Conservation (phyloP, 1,140 invertebrate species). For the Phymorhynchus buccinoides region DNA sequence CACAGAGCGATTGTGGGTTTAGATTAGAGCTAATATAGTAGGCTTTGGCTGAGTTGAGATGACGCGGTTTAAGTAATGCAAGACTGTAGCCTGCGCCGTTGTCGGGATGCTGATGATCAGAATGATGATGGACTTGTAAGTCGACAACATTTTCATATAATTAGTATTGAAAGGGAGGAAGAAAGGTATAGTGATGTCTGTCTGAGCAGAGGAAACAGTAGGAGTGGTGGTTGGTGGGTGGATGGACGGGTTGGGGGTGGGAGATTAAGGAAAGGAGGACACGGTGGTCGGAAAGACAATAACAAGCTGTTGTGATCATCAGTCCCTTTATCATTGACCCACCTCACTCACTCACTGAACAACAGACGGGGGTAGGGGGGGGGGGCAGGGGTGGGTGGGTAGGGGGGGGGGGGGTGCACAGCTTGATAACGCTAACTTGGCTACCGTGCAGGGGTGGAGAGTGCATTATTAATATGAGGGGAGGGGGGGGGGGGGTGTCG, state of each 20-base stretch:
- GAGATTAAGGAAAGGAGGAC: background rate
- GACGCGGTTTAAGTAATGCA: background rate
- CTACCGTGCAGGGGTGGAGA: background rate
- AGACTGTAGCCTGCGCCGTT: background rate
- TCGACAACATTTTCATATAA: too few species aligned
- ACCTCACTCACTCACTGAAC: background rate
- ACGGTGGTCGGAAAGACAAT: background rate
- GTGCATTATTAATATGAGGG: background rate
- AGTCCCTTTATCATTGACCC: background rate
- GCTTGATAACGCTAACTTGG: background rate
- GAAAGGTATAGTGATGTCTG: background rate
- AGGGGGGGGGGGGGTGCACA: background rate
- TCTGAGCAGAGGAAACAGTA: background rate
- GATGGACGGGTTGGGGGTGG: background rate
- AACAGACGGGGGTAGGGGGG: too few species aligned
- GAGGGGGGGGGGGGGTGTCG: background rate
- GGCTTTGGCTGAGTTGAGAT: too few species aligned
- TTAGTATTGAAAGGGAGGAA: too few species aligned
- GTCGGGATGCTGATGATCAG: background rate
- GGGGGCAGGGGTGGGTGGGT: background rate
- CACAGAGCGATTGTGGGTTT: too few species aligned
- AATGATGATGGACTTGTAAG: background rate
- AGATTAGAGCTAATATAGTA: too few species aligned
- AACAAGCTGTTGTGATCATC: slow-evolving; percentile 21
- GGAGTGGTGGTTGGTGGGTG: background rate